Base-by-base conservation (phyloP, 2,888 invertebrate species). In the Troides aeacus region DNA sequence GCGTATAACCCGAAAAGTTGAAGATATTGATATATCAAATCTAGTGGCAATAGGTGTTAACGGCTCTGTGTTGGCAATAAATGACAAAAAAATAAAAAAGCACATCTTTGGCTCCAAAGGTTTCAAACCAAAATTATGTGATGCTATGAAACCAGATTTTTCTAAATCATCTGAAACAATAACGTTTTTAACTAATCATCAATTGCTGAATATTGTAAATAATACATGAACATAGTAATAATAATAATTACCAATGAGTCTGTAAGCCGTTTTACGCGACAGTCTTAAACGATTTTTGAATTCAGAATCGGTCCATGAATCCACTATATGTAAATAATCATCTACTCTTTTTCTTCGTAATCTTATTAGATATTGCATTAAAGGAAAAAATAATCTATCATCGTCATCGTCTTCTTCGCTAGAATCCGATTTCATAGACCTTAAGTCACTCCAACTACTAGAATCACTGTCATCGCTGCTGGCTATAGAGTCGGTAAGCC, bases 21-120 rank as follows among this genome's bases (percentile, higher is more conserved):
- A 88, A 58, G 87, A 88, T 72, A 87, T 84, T 8, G 87, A 88
- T 68, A 87, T 86, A 75, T 88, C 87, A 79, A 87, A 88, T 74
- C 82, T 78, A 50, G 84, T 82, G 60, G 87, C 87, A 66, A 88
- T 87, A 69, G 87, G 86, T 60, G 85, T 87, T 46, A 87, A 74
- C 64, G 87, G 83, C 75, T 87, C 87, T 53, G 84, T 84, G 65
- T 77, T 85, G 5, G 85, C 80, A 74, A 88, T 83, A 72, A 88
- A 88, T 63, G 87, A 81, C 39, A 88, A 74, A 75, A 88, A 88
- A 72, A 88, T 87, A 68, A 84, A 87, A 74, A 88, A 87, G 74
- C 87, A 87, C 58, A 87, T 74, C 74, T 83, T 86, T 30, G 87
- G 84, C 75, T 85, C 86, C 68, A 88, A 74, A n/a, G 87, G 87